A percentile compares a stretch with the other conserved stretches of the same genome.
Conservation (phyloP, 2,888 invertebrate species). For the Proisotoma minuta region DNA sequence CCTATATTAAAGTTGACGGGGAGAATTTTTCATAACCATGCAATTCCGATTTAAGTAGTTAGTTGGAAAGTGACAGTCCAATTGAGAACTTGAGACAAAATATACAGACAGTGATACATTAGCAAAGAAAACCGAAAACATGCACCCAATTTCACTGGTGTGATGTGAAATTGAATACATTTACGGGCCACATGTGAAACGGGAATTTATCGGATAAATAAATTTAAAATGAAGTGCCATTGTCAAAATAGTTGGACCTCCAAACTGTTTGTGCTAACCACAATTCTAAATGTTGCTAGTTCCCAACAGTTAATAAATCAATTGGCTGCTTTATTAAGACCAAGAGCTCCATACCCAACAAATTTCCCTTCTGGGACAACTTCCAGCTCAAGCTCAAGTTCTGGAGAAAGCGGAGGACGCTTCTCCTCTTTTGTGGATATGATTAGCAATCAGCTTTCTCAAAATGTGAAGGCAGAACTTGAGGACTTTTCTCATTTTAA, state of each 20-base stretch:
- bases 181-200: neutral
- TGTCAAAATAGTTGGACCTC: neutral
- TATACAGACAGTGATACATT: too few species aligned
- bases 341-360: conserved; percentile 44
- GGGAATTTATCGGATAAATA: neutral
- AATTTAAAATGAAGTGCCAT: neutral
- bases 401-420: neutral
- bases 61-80: too few species aligned
- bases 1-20: too few species aligned
- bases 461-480: neutral
- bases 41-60: too few species aligned
- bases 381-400: neutral
- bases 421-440: neutral
- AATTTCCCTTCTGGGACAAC: conserved; percentile 34
- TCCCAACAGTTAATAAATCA: conserved; percentile 44
- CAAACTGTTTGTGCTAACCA: neutral
- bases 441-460: neutral
- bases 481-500: conserved; percentile 12
- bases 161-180: neutral
- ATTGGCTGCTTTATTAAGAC: conserved; percentile 43
- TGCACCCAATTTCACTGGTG: neutral
- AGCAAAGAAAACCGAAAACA: too few species aligned
- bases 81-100: too few species aligned
- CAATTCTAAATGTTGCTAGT: neutral
- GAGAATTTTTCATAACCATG: too few species aligned